These are phyloP conservation scores for Dendrolimus houi DNA, from an alignment of 2,888 invertebrate species.

Conservation along the genomic window DNA sequence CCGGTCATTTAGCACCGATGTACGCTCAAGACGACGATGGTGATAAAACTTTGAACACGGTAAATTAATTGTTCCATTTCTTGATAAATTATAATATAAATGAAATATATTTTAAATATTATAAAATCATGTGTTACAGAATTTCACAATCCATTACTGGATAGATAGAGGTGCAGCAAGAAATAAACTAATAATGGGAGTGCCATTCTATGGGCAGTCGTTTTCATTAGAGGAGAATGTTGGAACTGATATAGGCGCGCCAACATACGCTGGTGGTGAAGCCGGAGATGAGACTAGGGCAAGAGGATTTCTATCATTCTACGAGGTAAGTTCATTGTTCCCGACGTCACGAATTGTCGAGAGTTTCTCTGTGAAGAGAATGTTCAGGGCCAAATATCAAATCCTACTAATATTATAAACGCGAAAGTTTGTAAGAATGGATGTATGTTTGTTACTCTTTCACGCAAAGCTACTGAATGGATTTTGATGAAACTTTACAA, in stretches of 20 bases:
- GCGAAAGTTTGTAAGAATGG: too few species aligned
- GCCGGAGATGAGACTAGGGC: conserved; percentile 92
- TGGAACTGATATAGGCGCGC: conserved; percentile 82
- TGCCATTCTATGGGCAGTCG: conserved; percentile 93
- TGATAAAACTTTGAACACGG: conserved; percentile 85
- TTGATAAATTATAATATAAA: neutral
- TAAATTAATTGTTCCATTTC: conserved; percentile 11
- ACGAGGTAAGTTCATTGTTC: conserved; percentile 78
- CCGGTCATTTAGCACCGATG: conserved; percentile 93
- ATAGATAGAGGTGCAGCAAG: conserved; percentile 86
- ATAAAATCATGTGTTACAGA: conserved; percentile 59
- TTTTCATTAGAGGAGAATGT: conserved; percentile 84
- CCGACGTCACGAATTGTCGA: too few species aligned
- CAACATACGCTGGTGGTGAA: conserved; percentile 91
- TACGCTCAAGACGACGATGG: conserved; percentile 84
- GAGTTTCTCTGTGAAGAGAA: too few species aligned
- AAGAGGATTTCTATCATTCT: conserved; percentile 91
- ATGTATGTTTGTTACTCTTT: too few species aligned
- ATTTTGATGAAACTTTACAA: too few species aligned
- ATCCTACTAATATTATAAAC: too few species aligned
- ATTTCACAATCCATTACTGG: conserved; percentile 93
- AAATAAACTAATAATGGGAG: conserved; percentile 88
- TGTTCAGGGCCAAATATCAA: too few species aligned
- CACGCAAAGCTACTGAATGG: too few species aligned
- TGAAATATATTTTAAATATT: neutral